Evolutionary conservation across 2,797 vertebrate genomes (phyloP), one percentile per base, ranked within the genome.

Genomic region (Oreochromis grahami): DNA sequence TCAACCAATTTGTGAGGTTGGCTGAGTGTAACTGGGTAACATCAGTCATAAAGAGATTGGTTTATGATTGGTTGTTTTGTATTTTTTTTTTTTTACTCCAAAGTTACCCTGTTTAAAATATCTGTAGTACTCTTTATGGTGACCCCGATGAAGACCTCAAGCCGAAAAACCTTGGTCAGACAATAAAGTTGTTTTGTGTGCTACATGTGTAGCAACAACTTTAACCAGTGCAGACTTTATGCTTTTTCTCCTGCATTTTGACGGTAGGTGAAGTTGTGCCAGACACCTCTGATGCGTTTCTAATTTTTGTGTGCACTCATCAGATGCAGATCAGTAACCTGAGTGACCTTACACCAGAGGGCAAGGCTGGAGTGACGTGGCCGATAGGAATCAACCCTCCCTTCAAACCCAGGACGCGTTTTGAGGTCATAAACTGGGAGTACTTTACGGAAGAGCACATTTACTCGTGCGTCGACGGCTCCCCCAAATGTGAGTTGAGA

Each of bases 341-440:
- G 94, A 99, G 98, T 0, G 94, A 95, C 2, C 89, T 98, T 92
- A 99, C 98, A 0, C 98, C 98, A 0, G 97, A 98, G 24, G 98
- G 98, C 0, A 97, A 97, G 84, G 95, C 96, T 0, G 97, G 97
- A 21, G 93, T 98, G 85, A 97, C 96, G 0, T 99, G 99, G 98
- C 99, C 99, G 0, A 85, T 99, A 1, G 98, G 99, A 32, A 97
- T 99, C 85, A 98, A 97, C 1, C 95, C 97, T 2, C 98, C 98
- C 0, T 99, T 99, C 88, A 96, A 94, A 15, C 97, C 98, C 0
- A 97, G 94, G 84, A 98, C 98, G 0, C 98, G 98, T 52, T 99
- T 99, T n/a, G 98, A 99, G 93, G 97, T 99, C 1, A 96, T 99
- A 88, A 97, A 97, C 95, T 99, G 98, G 99, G 98, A 99, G 83